phyloP scores from a whole-genome alignment of 92 coral and sea anemone species.

The Plumapathes pennacea region DNA sequence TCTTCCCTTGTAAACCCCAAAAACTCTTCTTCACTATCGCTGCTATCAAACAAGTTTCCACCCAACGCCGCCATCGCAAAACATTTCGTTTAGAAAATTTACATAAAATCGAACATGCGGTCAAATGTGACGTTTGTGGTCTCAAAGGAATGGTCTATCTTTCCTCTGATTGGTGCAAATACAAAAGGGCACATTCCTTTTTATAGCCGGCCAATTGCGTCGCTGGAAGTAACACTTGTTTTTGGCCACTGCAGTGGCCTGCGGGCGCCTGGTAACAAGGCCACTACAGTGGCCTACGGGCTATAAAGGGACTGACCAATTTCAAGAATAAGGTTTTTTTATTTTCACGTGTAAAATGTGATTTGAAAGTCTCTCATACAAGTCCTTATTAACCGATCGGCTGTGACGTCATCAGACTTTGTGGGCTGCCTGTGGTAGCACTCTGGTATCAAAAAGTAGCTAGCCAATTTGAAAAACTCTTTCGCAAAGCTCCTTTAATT shows the following conservation, averaged over 20 bases:
- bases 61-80: too few relatives aligned
- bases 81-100: too few relatives aligned
- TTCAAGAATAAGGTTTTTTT: too few relatives aligned
- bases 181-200: neutral
- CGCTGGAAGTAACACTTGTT: neutral
- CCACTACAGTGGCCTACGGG: constrained; percentile 28
- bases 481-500: too few relatives aligned
- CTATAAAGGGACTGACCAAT: too few relatives aligned
- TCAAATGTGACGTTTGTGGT: neutral
- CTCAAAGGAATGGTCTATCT: constrained; percentile 2
- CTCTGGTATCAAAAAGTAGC: too few relatives aligned
- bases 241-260: constrained; percentile 6
- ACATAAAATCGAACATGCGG: constrained; percentile 1
- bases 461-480: too few relatives aligned
- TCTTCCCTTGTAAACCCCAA: constrained; percentile 13
- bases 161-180: neutral
- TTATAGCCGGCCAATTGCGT: neutral
- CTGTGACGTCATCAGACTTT: too few relatives aligned
- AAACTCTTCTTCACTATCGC: neutral
- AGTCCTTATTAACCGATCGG: too few relatives aligned
- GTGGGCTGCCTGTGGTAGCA: too few relatives aligned
- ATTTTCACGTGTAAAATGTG: too few relatives aligned
- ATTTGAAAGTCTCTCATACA: too few relatives aligned
- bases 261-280: constrained; percentile 10
- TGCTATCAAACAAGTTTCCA: constrained; percentile 13